Percentiles rank a stretch among this genome's conserved stretches.
phyloP scores from a whole-genome alignment of 2,888 invertebrate species.

The Cyrtodaria siliqua region DNA sequence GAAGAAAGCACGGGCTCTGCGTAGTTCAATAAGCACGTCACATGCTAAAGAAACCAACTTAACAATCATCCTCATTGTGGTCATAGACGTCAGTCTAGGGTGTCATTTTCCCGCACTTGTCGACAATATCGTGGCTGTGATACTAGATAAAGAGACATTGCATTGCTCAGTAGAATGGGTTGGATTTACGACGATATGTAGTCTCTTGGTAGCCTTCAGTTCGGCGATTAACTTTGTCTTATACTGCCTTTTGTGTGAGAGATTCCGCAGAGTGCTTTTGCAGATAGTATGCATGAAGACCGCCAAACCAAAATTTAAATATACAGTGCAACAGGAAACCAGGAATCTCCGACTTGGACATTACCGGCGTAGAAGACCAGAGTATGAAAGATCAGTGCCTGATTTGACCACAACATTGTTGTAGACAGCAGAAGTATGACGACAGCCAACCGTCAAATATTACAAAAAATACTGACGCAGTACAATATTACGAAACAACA shows the following conservation, averaged over 20 bases:
- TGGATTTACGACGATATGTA: slow-evolving; percentile 76
- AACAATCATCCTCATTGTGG: slow-evolving; percentile 97
- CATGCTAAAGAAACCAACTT: slow-evolving; percentile 94
- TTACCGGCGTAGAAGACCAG: slow-evolving; percentile 21
- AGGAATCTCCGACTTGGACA: slow-evolving; percentile 34
- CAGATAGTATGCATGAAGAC: slow-evolving; percentile 63
- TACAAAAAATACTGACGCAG: too few species aligned
- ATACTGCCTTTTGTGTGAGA: slow-evolving; percentile 82
- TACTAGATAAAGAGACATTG: slow-evolving; percentile 65
- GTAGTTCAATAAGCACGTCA: slow-evolving; percentile 72
- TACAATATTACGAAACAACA: too few species aligned
- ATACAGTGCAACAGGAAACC: slow-evolving; percentile 67
- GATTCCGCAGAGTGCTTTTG: slow-evolving; percentile 77
- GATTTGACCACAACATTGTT: slow-evolving; percentile 54
- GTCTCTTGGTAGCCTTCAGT: slow-evolving; percentile 81
- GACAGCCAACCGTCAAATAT: too few species aligned
- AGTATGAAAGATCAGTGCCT: slow-evolving; percentile 33
- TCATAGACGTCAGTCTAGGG: slow-evolving; percentile 97
- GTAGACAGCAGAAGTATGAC: too few species aligned
- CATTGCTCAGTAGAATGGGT: slow-evolving; percentile 71
- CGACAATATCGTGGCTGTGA: slow-evolving; percentile 82
- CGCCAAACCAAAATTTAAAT: slow-evolving; percentile 62
- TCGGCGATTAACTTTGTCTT: slow-evolving; percentile 83
- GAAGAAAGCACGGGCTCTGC: slow-evolving; percentile 71
- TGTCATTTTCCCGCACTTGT: slow-evolving; percentile 89